Conservation (phyloP, 2,888 invertebrate genomes). For the Apeira syringaria region DNA sequence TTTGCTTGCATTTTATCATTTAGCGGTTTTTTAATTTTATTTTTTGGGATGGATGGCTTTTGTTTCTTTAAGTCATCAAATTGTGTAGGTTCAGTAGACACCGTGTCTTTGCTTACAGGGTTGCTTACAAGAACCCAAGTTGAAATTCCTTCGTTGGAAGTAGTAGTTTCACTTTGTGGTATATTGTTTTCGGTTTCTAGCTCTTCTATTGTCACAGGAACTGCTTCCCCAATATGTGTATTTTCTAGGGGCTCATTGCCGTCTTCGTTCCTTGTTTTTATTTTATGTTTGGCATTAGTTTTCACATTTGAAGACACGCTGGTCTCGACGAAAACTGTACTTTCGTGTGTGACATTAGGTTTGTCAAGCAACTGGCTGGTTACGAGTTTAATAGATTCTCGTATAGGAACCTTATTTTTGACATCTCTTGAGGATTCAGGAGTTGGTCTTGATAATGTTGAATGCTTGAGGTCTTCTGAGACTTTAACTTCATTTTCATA, state of each 20-base stretch:
- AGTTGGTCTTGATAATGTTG: conserved; percentile 27
- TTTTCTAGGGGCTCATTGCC: conserved; percentile 63
- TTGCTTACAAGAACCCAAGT: conserved; percentile 90
- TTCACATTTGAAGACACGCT: conserved; percentile 86
- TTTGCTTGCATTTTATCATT: conserved; percentile 57
- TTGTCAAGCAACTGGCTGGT: conserved; percentile 82
- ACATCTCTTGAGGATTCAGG: conserved; percentile 60
- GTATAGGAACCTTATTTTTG: conserved; percentile 69
- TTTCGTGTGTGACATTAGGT: conserved; percentile 51
- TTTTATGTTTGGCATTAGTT: conserved; percentile 74
- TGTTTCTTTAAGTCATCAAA: conserved; percentile 62
- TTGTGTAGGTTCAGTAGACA: conserved; percentile 69
- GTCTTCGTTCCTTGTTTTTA: conserved; percentile 68
- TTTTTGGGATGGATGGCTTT: conserved; percentile 54
- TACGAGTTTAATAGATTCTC: conserved; percentile 83
- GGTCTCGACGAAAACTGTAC: conserved; percentile 79
- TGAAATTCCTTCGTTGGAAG: conserved; percentile 86
- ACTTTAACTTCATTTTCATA: too few species aligned
- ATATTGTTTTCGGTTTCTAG: conserved; percentile 81
- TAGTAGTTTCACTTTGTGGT: conserved; percentile 69
- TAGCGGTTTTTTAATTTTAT: conserved; percentile 64
- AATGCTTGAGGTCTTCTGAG: conserved; percentile 22
- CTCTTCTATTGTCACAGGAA: conserved; percentile 86
- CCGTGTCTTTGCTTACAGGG: conserved; percentile 54
- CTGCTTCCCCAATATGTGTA: conserved; percentile 86